Evolutionary conservation across 2,113 vertebrate species (phyloP), one percentile per base, ranked within the genome.

Genomic region (Smithornis capensis): DNA sequence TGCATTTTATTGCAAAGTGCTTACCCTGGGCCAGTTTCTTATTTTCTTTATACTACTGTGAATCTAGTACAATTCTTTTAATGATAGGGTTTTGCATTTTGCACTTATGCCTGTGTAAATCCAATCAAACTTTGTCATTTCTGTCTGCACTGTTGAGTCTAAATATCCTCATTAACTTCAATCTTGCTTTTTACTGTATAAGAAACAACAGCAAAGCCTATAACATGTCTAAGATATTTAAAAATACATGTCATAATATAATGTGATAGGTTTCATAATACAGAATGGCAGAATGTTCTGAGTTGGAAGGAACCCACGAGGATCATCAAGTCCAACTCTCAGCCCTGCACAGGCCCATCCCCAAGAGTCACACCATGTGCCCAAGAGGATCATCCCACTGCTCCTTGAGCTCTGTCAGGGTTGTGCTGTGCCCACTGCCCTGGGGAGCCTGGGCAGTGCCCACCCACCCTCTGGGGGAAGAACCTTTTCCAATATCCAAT

Each of bases 31-130:
- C 35, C 86, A 84, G 44, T 91, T 78, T 78, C 80, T 91, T 74
- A 78, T 35, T 79, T 83, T 65, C 44, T 84, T 86, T 87, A 57
- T 37, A 35, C 17, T 53, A 27, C 21, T 1, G 0, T 86, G 88
- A 90, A 94, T 88, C 71, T 73, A 74, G 37, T 45, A 76, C 45
- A 92, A 83, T 55, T 88, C 28, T 22, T 80, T 71, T 80, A 90
- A 86, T 53, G 31, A 60, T 49, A 87, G 53, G 2, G 15, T 8
- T 19, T 76, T n/a, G n/a, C n/a, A 73, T 79, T 95, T 91, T 83
- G 70, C 88, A 93, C 86, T 96, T 88, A 85, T 65, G 60, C 31
- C 80, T 76, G 25, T 63, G 71, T 95, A 83, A 88, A 92, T 69
- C 67, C 85, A 71, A 42, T 25, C n/a, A 73, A 49, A 76, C 19